Evolutionary conservation across 1,140 invertebrate species (phyloP).

Genomic region (Apis cerana): DNA sequence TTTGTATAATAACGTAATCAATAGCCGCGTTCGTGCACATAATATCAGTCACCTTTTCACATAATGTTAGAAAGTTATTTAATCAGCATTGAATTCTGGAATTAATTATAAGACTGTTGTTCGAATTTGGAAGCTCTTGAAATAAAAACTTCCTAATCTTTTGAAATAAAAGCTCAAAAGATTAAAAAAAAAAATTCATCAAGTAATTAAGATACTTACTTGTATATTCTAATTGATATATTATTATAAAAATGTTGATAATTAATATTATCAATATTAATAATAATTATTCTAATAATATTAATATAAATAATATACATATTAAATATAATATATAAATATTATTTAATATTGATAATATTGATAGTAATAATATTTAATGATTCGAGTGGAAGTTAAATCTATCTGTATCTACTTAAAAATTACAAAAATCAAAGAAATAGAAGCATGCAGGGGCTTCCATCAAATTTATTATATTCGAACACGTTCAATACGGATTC

Average conservation of each 20-base stretch:
- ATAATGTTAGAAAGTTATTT: background rate
- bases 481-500: background rate
- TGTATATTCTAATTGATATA: background rate
- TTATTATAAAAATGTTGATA: background rate
- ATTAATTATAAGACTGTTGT: constrained; percentile 4
- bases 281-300: background rate
- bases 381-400: background rate
- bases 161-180: background rate
- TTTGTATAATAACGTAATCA: background rate
- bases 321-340: background rate
- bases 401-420: background rate
- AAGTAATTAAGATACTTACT: background rate
- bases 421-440: background rate
- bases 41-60: background rate
- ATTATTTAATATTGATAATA: background rate
- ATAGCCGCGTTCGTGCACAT: background rate
- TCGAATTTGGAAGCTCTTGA: constrained; percentile 8
- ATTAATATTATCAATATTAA: background rate
- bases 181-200: background rate
- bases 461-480: background rate
- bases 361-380: background rate
- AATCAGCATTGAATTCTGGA: background rate
- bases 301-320: background rate
- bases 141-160: too few species aligned
- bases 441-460: constrained; percentile 28